Base-by-base conservation (phyloP, 2,113 vertebrate species). In the Quiscalus mexicanus region DNA sequence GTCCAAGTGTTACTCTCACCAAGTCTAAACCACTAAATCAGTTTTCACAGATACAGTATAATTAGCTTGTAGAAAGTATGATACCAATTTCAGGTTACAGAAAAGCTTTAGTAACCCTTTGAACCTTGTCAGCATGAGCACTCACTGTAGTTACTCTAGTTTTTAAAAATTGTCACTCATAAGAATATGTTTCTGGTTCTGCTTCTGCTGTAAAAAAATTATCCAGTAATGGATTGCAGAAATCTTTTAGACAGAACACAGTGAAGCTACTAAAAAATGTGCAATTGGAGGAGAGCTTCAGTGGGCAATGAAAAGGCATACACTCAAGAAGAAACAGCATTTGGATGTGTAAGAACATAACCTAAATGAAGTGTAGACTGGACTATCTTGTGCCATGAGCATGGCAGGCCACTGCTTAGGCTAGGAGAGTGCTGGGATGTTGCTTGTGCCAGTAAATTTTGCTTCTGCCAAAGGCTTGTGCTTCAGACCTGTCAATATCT, bases 11-110 rank as follows among this genome's bases (percentile, higher is more conserved):
- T 62, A 60, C 18, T 60, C 17, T 67, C 25, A 67, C 30, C 55
- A 55, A 69, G 31, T 41, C 25, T 31, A 28, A 53, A 53, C n/a
- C 10, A 41, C n/a, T 47, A 68, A 86, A 47, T 35, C 6, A 41
- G 70, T 92, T 95, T 91, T 89, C 81, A 89, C 44, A 82, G 58
- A 76, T 49, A 49, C 3, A 44, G 35, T 56, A 68, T 75, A 89
- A 91, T 82, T 65, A 95, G n/a, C 53, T 91, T 87, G 69, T 53
- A n/a, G 45, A 92, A 96, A 95, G 77, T 69, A 90, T 44, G 33
- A 73, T 83, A 90, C 49, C 28, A 90, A 65, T 90, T 76, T 76
- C 28, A 78, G n/a, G 47, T 89, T 87, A 82, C 58, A 89, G 62
- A 79, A 94, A 82, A 89, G 31, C 45, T 73, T 91, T 73, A 79